These are phyloP conservation scores for Drosophila macrospina DNA, from an alignment of 2,888 invertebrate genomes.

Conservation along the genomic window DNA sequence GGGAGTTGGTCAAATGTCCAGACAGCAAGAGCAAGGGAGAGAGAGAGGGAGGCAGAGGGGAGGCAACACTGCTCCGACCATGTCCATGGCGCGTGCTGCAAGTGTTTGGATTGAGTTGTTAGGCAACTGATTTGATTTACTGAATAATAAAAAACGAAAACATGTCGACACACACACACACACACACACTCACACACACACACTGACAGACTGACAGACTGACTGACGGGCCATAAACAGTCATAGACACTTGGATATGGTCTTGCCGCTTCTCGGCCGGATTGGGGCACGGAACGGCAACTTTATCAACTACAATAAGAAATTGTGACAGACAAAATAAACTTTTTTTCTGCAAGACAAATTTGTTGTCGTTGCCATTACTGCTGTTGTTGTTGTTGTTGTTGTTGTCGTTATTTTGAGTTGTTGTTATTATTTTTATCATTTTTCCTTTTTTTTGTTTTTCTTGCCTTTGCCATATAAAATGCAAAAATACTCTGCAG, in stretches of 20 bases:
- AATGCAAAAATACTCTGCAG: slow-evolving; percentile 61
- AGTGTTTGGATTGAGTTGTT: slow-evolving; percentile 82
- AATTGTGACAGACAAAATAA: slow-evolving; percentile 73
- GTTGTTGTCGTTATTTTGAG: slow-evolving; percentile 1
- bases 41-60: slow-evolving; percentile 3
- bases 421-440: slow-evolving; percentile 28
- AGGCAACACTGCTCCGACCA: slow-evolving; percentile 37
- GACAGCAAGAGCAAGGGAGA: slow-evolving; percentile 3
- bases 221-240: slow-evolving; percentile 75
- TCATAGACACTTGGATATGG: slow-evolving; percentile 78
- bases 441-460: slow-evolving; percentile 9
- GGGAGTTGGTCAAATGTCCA: slow-evolving; percentile 33
- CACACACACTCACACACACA: slow-evolving; percentile 23
- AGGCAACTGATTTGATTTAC: slow-evolving; percentile 81
- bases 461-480: slow-evolving; percentile 62
- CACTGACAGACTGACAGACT: slow-evolving; percentile 30
- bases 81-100: slow-evolving; percentile 73
- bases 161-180: slow-evolving; percentile 52
- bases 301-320: slow-evolving; percentile 79
- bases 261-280: slow-evolving; percentile 18
- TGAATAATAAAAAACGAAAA: slow-evolving; percentile 79
- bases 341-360: slow-evolving; percentile 60
- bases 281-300: slow-evolving; percentile 62
- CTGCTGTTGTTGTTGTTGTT: slow-evolving; percentile 39
- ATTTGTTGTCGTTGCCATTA: slow-evolving; percentile 50